Conservation (phyloP, 2,888 invertebrate species). For the Brenthis daphne region DNA sequence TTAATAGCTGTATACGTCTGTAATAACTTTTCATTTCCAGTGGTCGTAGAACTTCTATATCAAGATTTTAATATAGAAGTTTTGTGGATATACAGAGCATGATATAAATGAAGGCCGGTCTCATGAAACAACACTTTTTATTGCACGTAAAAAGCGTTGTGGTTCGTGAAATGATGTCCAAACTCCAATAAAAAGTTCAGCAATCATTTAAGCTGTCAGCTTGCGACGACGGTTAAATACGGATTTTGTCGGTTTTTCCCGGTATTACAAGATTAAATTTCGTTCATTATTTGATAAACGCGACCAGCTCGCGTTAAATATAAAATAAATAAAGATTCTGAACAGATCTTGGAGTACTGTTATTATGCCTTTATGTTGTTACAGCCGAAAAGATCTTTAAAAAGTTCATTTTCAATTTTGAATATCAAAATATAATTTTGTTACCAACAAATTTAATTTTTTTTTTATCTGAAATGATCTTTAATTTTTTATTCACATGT, state of each 20-base stretch:
- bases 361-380: neutral
- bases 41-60: neutral
- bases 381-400: no score
- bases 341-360: neutral
- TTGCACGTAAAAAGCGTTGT: slow-evolving; percentile 34
- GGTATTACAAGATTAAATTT: slow-evolving; percentile 36
- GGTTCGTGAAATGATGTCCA: slow-evolving; percentile 37
- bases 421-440: no score
- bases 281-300: slow-evolving; percentile 32
- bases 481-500: no score
- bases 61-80: slow-evolving; percentile 15
- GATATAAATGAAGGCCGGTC: slow-evolving; percentile 16
- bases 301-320: slow-evolving; percentile 20
- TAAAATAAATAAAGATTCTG: neutral
- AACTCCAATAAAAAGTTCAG: slow-evolving; percentile 40
- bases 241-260: slow-evolving; percentile 36
- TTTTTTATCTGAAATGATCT: no score
- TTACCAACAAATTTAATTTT: no score
- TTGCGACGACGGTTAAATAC: slow-evolving; percentile 38
- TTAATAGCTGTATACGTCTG: no score
- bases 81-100: neutral
- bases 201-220: slow-evolving; percentile 39
- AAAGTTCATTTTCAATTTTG: no score
- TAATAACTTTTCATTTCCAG: no score
- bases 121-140: slow-evolving; percentile 23